A percentile compares a stretch with the other conserved stretches of the same genome.
Conservation (phyloP, 92 coral and sea anemone species). For the Anthopleura xanthogrammica region DNA sequence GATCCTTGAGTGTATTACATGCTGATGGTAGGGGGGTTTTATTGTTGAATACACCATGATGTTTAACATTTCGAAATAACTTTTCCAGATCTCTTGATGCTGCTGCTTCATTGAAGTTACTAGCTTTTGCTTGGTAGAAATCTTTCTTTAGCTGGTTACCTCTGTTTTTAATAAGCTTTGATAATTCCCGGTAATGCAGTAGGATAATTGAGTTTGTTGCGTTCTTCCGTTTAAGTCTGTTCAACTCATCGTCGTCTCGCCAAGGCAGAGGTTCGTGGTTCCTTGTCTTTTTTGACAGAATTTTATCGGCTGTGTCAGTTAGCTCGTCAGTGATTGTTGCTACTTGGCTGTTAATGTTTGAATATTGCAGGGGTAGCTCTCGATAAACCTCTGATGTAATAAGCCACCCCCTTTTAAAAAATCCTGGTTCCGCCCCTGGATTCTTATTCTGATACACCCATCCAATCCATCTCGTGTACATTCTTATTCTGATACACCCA, state of each 20-base stretch:
- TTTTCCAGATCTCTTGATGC: background rate
- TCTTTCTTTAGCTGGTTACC: background rate
- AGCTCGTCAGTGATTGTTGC: constrained; percentile 4
- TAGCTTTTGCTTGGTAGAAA: background rate
- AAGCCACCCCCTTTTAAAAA: too few species aligned
- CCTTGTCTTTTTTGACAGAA: background rate
- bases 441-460: too few species aligned
- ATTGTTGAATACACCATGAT: background rate
- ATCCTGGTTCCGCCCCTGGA: too few species aligned
- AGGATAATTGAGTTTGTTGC: background rate
- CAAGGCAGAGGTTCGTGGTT: background rate
- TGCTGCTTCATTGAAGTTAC: background rate
- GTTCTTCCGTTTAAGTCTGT: background rate
- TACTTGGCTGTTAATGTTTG: background rate
- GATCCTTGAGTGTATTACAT: background rate
- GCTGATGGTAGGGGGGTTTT: background rate
- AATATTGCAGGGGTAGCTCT: background rate
- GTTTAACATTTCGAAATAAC: background rate
- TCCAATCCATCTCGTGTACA: too few species aligned
- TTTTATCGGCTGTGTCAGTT: constrained; percentile 2
- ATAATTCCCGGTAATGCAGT: background rate
- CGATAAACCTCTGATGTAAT: background rate
- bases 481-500: too few species aligned
- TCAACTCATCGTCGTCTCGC: constrained; percentile 3
- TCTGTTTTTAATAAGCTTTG: background rate